Conservation (phyloP, 2,113 vertebrate genomes). For the Platysteira castanea region DNA sequence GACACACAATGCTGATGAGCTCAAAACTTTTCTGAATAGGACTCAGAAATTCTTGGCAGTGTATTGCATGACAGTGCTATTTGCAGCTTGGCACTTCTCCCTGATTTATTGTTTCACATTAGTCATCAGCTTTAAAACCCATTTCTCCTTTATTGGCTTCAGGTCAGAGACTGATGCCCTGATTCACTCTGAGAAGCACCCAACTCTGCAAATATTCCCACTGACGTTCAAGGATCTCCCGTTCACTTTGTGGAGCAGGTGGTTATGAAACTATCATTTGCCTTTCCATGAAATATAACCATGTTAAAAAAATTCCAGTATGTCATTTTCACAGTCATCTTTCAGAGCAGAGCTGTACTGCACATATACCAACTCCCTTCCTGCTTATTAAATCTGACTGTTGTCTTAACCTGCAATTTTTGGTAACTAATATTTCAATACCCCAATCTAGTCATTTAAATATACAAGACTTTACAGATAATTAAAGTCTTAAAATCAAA, state of each 20-base stretch:
- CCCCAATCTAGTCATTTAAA: constrained; percentile 32
- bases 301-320: not conserved
- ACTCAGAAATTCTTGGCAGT: constrained; percentile 14
- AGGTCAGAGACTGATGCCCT: not conserved
- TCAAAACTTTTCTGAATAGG: constrained; percentile 39
- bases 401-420: constrained; percentile 14
- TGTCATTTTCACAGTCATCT: constrained; percentile 16
- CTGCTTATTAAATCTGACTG: not conserved
- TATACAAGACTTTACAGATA: constrained; percentile 4
- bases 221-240: not conserved
- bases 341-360: not conserved
- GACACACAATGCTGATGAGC: constrained; percentile 7
- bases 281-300: not conserved
- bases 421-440: not conserved
- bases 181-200: constrained; percentile 16
- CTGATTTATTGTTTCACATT: constrained; percentile 33
- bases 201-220: constrained; percentile 5
- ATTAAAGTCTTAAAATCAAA: constrained; percentile 38
- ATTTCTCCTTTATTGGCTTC: constrained; percentile 20
- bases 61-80: constrained; percentile 44
- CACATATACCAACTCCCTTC: not conserved
- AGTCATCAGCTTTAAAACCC: constrained; percentile 42
- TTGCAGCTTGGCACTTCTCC: constrained; percentile 40
- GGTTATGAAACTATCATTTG: constrained; percentile 17
- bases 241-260: not conserved